A percentile compares a stretch with the other conserved stretches of the same genome.
These are phyloP conservation scores for Chrysogorgia sp. DNA, from an alignment of 92 coral and sea anemone genomes.

Conservation along the genomic window DNA sequence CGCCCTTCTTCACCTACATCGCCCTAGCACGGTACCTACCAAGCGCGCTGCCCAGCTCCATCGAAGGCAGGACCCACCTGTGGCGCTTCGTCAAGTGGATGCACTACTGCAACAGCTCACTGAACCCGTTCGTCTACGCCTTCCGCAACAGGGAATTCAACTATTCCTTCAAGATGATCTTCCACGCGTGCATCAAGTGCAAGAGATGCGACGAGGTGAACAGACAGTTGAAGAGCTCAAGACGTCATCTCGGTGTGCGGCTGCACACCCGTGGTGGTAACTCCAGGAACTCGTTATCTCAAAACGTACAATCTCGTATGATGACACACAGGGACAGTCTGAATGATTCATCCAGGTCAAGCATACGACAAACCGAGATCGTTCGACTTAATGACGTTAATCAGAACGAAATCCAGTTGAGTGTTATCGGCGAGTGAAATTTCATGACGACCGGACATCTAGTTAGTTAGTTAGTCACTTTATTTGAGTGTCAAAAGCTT, in stretches of 20 bases:
- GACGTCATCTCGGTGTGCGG: conserved; percentile 4
- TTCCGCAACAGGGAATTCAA: conserved; percentile 76
- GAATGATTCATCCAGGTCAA: not conserved
- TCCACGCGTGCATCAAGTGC: not conserved
- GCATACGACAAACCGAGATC: not conserved
- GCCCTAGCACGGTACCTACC: conserved; percentile 63
- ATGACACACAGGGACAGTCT: not conserved
- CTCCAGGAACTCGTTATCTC: not conserved
- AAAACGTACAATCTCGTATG: not conserved
- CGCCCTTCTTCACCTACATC: conserved; percentile 75
- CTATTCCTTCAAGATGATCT: conserved; percentile 54
- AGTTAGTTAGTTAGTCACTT: too few relatives aligned
- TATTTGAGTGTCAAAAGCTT: too few relatives aligned
- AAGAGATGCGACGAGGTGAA: too few relatives aligned
- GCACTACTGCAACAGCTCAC: conserved; percentile 78
- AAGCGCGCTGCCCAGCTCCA: conserved; percentile 39
- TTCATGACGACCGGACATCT: too few relatives aligned
- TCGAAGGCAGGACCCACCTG: conserved; percentile 51
- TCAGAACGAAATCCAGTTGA: conserved; percentile 4
- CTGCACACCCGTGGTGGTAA: conserved; percentile 8
- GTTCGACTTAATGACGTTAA: not conserved
- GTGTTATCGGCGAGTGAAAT: not conserved
- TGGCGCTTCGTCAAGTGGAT: conserved; percentile 76
- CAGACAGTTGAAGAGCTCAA: not conserved
- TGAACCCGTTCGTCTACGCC: conserved; percentile 89